Base-by-base conservation (phyloP, 2,113 vertebrate species). In the Synodontis membranacea region DNA sequence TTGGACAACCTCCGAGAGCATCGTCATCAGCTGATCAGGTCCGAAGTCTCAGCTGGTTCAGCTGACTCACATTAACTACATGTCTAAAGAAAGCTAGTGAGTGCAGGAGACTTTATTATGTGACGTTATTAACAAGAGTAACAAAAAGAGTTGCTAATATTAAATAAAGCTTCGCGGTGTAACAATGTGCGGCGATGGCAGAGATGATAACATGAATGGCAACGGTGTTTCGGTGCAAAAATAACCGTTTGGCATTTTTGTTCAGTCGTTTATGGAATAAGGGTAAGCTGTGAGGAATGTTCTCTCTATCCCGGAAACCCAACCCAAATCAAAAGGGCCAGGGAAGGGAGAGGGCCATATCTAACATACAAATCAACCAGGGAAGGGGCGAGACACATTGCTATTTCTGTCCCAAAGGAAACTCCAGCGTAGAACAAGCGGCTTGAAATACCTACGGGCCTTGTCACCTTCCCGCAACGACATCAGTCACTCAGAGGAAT, bases 361-460 rank as follows among this genome's bases (percentile, higher is more conserved):
- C 92, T 91, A 81, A 88, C 84, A 86, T 90, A 85, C 87, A 80
- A 88, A 89, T 90, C 88, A 91, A 90, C 91, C 84, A 84, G 87
- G 66, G 85, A 54, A 72, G 85, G 86, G 80, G 84, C 82, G 66
- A 74, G 70, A 88, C 85, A 44, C 19, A 52, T 50, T 52, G 84
- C 89, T 91, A 92, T 91, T 90, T 93, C 83, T 75, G 90, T 87
- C 88, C 37, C 39, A 84, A 75, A 93, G 91, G 88, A 90, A 92
- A 92, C 85, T 90, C 83, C 87, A 86, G 90, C 89, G 87, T 52
- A 90, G 79, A 89, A 87, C 50, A n/a, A 66, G 75, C 85, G 60
- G 39, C 81, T 89, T 89, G 88, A 92, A 92, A 93, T 92, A 92
- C 88, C 81, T 89, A 87, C 58, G 82, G 85, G 72, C 84, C 64